Conservation (phyloP, 1,140 invertebrate genomes). For the Ceratitis capitata region DNA sequence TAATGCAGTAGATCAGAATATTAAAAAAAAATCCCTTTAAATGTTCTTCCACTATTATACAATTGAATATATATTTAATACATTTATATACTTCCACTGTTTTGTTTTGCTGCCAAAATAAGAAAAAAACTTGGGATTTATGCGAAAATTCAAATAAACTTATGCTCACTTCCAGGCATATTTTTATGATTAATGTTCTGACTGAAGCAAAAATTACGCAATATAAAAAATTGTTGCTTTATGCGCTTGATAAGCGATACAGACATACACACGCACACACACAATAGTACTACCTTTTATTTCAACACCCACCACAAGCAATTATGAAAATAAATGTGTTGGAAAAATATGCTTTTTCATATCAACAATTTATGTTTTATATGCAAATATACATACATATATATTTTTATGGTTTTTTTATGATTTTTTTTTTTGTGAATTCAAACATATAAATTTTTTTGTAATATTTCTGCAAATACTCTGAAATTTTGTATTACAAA, state of each 20-base stretch:
- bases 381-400: neutral
- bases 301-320: neutral
- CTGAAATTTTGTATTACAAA: neutral
- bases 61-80: too few relatives aligned
- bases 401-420: neutral
- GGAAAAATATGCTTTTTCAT: neutral
- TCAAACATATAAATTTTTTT: neutral
- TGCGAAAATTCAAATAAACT: neutral
- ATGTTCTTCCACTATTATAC: too few relatives aligned
- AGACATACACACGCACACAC: neutral
- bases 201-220: neutral
- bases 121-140: neutral
- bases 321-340: constrained; percentile 6
- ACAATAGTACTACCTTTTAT: neutral
- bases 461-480: neutral
- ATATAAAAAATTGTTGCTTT: neutral
- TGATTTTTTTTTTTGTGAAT: neutral
- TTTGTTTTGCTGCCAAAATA: neutral
- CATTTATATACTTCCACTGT: too few relatives aligned
- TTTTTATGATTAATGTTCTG: neutral
- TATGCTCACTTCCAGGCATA: neutral
- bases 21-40: too few relatives aligned
- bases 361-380: neutral
- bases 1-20: neutral
- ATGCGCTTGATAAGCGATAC: neutral